Evolutionary conservation across 2,888 invertebrate species (phyloP).

Genomic region (Cryptosula pallasiana): DNA sequence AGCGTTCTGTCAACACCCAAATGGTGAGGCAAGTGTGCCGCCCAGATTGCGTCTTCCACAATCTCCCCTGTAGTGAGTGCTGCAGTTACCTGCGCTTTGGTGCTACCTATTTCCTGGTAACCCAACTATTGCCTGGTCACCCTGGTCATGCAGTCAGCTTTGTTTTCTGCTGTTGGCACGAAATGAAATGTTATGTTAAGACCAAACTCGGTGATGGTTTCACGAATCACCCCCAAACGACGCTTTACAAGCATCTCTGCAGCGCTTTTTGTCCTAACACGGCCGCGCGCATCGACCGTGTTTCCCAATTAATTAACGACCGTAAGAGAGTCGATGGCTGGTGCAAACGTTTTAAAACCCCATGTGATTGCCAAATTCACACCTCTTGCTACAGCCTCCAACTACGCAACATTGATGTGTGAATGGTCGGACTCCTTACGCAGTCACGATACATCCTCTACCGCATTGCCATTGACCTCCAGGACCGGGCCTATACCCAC

Average conservation of each 20-base stretch:
- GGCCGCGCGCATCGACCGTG: not conserved
- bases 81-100: not conserved
- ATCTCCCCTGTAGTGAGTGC: not conserved
- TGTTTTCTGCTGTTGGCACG: not conserved
- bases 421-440: not conserved
- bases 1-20: not conserved
- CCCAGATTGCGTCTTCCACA: not conserved
- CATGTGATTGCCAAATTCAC: constrained; percentile 6
- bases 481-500: not conserved
- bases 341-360: not conserved
- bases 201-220: not conserved
- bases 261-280: constrained; percentile 2
- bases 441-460: constrained; percentile 17
- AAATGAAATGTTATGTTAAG: not conserved
- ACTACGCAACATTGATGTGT: constrained; percentile 19
- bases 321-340: not conserved
- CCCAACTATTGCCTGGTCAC: not conserved
- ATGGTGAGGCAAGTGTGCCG: constrained; percentile 6
- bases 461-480: not conserved
- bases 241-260: constrained; percentile 11
- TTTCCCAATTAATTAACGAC: constrained; percentile 1
- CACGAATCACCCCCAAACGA: not conserved
- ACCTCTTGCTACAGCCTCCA: constrained; percentile 14
- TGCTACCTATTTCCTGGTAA: not conserved
- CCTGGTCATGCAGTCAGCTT: constrained; percentile 8